Evolutionary conservation across 2,797 vertebrate genomes (phyloP).

Genomic region (Sarcophilus harrisii): DNA sequence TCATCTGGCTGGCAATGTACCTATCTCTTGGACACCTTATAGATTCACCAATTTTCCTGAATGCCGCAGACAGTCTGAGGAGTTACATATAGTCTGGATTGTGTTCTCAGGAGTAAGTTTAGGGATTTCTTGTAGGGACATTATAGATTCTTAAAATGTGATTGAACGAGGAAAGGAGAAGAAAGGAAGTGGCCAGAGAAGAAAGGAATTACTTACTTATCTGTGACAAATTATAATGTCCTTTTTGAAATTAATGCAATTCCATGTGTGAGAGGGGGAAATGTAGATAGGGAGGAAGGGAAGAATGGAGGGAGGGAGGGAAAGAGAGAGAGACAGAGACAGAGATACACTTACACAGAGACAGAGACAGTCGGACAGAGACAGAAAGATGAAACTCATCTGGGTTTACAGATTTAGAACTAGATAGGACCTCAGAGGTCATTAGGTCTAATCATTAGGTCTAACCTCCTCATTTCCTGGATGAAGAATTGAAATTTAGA

Average conservation of each 20-base stretch:
- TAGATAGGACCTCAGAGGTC: neutral
- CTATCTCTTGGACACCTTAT: constrained; percentile 23
- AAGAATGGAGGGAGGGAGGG: too few species aligned
- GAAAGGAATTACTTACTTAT: neutral
- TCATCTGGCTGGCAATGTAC: constrained; percentile 18
- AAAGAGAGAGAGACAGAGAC: too few species aligned
- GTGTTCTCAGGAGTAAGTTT: neutral
- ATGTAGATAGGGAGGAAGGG: too few species aligned
- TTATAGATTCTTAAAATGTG: neutral
- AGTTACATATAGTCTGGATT: neutral
- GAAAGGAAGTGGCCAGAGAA: neutral
- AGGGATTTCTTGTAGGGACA: neutral
- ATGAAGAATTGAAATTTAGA: neutral
- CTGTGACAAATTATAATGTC: neutral
- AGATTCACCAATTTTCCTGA: neutral
- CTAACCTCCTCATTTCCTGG: neutral
- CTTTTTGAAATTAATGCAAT: neutral
- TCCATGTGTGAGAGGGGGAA: neutral
- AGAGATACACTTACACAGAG: too few species aligned
- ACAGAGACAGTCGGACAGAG: neutral
- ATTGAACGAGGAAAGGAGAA: neutral
- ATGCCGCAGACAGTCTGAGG: neutral
- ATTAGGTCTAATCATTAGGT: neutral
- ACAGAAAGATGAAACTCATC: neutral
- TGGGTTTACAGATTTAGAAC: neutral